phyloP scores from a whole-genome alignment of 2,888 invertebrate genomes.

The Andrena hattorfiana region DNA sequence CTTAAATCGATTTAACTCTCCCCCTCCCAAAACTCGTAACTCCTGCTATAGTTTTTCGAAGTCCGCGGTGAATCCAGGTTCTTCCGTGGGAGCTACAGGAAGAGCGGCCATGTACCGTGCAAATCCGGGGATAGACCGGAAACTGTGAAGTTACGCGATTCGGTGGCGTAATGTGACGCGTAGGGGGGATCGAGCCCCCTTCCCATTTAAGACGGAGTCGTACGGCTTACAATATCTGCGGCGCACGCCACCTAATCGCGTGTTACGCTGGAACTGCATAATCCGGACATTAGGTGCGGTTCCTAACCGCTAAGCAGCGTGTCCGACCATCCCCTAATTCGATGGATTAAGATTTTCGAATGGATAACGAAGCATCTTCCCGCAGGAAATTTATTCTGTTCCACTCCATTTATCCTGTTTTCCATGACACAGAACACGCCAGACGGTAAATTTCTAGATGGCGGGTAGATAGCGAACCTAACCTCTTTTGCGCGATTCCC shows the following conservation, averaged over 20 bases:
- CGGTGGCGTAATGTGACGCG: not conserved
- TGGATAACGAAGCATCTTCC: conserved; percentile 6
- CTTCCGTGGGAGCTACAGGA: not conserved
- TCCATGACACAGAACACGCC: not conserved
- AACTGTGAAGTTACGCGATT: conserved; percentile 5
- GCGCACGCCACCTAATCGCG: conserved; percentile 9
- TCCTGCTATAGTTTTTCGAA: not conserved
- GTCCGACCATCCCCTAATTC: conserved; percentile 23
- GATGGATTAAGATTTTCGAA: conserved; percentile 41
- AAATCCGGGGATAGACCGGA: conserved; percentile 37
- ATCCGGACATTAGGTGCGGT: conserved; percentile 40
- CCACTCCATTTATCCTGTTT: conserved; percentile 1
- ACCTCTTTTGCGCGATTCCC: not conserved
- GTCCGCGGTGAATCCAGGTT: not conserved
- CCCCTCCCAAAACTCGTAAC: not conserved
- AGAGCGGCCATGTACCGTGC: not conserved
- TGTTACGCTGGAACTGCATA: conserved; percentile 26
- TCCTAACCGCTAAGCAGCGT: conserved; percentile 44
- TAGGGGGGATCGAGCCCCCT: not conserved
- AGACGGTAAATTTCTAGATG: not conserved
- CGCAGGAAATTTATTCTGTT: conserved; percentile 24
- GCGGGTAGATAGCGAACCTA: not conserved
- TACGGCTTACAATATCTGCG: conserved; percentile 37
- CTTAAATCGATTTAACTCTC: not conserved
- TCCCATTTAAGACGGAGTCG: conserved; percentile 16